phyloP scores from a whole-genome alignment of 1,140 invertebrate genomes.

The Drosophila nannoptera region DNA sequence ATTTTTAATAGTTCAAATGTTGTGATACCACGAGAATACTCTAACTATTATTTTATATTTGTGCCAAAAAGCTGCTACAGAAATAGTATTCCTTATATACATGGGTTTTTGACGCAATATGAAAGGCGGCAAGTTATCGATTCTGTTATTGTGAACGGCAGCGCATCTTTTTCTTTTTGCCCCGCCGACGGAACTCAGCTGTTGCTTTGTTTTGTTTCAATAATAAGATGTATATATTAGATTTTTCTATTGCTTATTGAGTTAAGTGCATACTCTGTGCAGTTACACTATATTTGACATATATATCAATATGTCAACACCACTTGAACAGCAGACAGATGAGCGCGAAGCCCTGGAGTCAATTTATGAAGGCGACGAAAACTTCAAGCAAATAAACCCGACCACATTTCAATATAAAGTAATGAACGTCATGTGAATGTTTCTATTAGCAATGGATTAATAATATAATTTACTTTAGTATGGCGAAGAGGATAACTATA shows the following conservation, averaged over 20 bases:
- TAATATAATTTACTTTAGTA: slow-evolving; percentile 83
- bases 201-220: slow-evolving; percentile 64
- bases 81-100: too few relatives aligned
- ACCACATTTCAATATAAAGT: slow-evolving; percentile 95
- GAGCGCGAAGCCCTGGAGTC: slow-evolving; percentile 94
- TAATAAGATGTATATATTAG: slow-evolving; percentile 29
- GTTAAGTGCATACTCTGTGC: slow-evolving; percentile 20
- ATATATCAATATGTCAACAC: slow-evolving; percentile 81
- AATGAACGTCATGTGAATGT: slow-evolving; percentile 49
- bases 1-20: background rate
- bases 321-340: slow-evolving; percentile 87
- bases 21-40: too few relatives aligned
- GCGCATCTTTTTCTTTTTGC: slow-evolving; percentile 11
- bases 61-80: too few relatives aligned
- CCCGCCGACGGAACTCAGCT: slow-evolving; percentile 37
- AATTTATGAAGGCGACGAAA: slow-evolving; percentile 95
- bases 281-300: slow-evolving; percentile 17
- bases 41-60: too few relatives aligned
- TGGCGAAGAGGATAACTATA: slow-evolving; percentile 88
- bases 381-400: slow-evolving; percentile 89
- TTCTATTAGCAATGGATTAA: background rate
- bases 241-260: slow-evolving; percentile 12
- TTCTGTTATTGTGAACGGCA: slow-evolving; percentile 2
- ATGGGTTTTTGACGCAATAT: too few relatives aligned
- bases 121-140: background rate